Evolutionary conservation across 2,113 vertebrate species (phyloP).

Genomic region (Octodon degus): DNA sequence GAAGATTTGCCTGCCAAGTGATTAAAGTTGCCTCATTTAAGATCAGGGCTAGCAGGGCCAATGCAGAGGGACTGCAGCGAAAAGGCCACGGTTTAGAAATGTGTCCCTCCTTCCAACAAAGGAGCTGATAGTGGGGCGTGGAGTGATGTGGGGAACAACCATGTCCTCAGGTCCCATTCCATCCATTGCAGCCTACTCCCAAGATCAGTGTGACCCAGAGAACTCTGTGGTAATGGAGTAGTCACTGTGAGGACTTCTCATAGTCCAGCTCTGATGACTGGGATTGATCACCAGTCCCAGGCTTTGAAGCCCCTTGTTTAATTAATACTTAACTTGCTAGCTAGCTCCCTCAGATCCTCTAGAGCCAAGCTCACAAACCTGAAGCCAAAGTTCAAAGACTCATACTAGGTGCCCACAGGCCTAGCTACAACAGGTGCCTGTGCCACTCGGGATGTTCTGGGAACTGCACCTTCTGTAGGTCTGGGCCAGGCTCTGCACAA

Average conservation of each 20-base stretch:
- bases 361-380: background rate
- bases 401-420: background rate
- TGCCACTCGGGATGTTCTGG: slow-evolving; percentile 48
- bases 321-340: background rate
- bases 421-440: background rate
- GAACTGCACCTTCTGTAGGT: background rate
- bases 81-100: background rate
- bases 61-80: background rate
- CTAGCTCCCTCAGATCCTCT: background rate
- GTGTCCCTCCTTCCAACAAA: background rate
- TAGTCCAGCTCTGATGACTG: background rate
- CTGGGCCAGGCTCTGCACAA: background rate
- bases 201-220: background rate
- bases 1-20: slow-evolving; percentile 17
- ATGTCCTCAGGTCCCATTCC: background rate
- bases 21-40: background rate
- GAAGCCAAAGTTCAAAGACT: background rate
- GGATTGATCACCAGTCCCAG: background rate
- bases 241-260: background rate
- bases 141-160: background rate
- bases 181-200: background rate
- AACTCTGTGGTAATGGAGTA: background rate
- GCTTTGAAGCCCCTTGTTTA: background rate
- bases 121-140: no score
- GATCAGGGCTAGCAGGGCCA: background rate